Evolutionary conservation across 2,797 vertebrate genomes (phyloP).

Genomic region (Pygocentrus nattereri): DNA sequence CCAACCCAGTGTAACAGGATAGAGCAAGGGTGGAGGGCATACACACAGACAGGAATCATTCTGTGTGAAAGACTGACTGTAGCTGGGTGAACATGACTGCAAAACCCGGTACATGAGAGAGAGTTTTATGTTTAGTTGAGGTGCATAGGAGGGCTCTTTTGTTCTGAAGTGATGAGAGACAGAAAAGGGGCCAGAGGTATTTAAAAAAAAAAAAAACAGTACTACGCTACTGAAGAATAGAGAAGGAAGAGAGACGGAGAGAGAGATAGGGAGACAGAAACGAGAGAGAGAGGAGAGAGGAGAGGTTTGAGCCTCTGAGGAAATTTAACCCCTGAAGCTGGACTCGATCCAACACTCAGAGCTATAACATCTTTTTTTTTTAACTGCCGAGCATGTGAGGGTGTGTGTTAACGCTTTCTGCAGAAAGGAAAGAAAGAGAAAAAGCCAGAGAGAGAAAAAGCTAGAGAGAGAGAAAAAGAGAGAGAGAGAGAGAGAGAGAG

Average conservation of each 20-base stretch:
- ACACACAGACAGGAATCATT: slow-evolving; percentile 32
- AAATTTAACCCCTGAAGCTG: slow-evolving; percentile 77
- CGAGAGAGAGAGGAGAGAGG: slow-evolving; percentile 52
- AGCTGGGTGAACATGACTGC: not conserved
- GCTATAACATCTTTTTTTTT: slow-evolving; percentile 81
- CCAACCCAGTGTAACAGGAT: slow-evolving; percentile 73
- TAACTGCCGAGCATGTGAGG: slow-evolving; percentile 63
- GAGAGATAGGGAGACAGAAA: not conserved
- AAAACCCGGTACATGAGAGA: slow-evolving; percentile 39
- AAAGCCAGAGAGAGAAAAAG: not conserved
- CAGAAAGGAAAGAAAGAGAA: slow-evolving; percentile 57
- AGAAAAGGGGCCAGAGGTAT: slow-evolving; percentile 51
- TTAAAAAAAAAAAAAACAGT: slow-evolving; percentile 55
- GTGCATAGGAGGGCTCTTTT: slow-evolving; percentile 70
- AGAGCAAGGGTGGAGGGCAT: slow-evolving; percentile 64
- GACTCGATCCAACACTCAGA: slow-evolving; percentile 76
- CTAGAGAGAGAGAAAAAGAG: slow-evolving; percentile 20
- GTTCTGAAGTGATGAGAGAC: slow-evolving; percentile 67
- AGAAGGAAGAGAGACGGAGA: slow-evolving; percentile 51
- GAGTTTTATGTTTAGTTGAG: slow-evolving; percentile 68
- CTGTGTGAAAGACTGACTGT: slow-evolving; percentile 44
- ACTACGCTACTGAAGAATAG: slow-evolving; percentile 54
- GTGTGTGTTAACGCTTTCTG: slow-evolving; percentile 55
- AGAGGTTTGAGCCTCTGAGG: slow-evolving; percentile 63
- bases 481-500: not conserved